Conservation (phyloP, 2,888 invertebrate genomes). For the Leucoptera coffeella region DNA sequence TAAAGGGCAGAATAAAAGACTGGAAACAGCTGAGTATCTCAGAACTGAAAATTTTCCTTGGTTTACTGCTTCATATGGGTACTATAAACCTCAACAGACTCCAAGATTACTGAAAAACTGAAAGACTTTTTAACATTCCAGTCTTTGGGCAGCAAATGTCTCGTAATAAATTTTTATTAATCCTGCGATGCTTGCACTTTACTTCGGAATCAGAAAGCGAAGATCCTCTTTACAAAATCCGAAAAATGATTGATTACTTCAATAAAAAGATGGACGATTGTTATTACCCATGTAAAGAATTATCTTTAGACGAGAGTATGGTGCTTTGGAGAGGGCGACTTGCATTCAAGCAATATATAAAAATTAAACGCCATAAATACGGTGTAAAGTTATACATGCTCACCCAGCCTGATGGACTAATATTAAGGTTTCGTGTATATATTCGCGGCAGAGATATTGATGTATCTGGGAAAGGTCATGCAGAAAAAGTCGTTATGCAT, state of each 20-base stretch:
- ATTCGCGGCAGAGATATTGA: not conserved
- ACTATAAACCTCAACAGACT: too few species aligned
- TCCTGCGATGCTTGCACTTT: too few species aligned
- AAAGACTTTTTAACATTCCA: conserved; percentile 10
- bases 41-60: too few species aligned
- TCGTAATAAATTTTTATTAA: conserved; percentile 12
- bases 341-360: conserved; percentile 1
- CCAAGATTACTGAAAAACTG: too few species aligned
- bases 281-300: conserved; percentile 8
- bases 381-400: conserved; percentile 7
- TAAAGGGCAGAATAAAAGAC: conserved; percentile 8
- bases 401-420: conserved; percentile 6
- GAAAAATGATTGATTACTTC: conserved; percentile 13
- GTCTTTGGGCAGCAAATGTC: conserved; percentile 11
- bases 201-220: too few species aligned
- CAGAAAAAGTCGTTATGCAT: too few species aligned
- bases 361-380: too few species aligned
- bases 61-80: too few species aligned
- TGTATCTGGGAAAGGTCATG: not conserved
- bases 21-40: conserved; percentile 8
- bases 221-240: conserved; percentile 11
- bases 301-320: conserved; percentile 8
- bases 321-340: conserved; percentile 7
- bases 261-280: conserved; percentile 10
- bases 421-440: not conserved